Conservation (phyloP, 2,888 invertebrate species). For the Brenthis ino region DNA sequence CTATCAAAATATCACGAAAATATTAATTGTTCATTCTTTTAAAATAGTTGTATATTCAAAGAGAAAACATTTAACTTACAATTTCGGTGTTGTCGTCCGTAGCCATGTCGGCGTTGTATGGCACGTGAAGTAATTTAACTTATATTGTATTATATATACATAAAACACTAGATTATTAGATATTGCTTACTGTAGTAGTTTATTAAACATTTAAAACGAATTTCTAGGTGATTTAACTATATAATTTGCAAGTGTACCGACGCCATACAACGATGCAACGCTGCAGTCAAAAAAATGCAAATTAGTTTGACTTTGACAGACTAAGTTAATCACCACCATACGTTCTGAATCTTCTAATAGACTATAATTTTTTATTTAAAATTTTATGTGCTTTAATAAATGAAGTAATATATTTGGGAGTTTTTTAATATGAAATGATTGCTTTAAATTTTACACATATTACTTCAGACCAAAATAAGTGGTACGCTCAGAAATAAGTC, state of each 20-base stretch:
- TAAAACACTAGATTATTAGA: background rate
- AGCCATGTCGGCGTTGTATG: conserved; percentile 35
- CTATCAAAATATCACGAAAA: conserved; percentile 62
- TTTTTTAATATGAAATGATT: no score
- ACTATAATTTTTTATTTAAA: no score
- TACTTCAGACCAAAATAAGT: no score
- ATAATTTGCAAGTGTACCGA: background rate
- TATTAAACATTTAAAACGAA: background rate
- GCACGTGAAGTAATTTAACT: conserved; percentile 1
- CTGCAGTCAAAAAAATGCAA: conserved; percentile 11
- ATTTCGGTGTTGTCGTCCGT: conserved; percentile 60
- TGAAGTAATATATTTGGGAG: no score
- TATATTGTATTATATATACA: background rate
- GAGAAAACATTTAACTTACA: conserved; percentile 48
- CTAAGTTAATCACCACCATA: background rate
- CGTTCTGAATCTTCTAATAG: no score
- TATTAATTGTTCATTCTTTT: background rate
- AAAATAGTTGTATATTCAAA: background rate
- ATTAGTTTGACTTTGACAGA: conserved; percentile 2
- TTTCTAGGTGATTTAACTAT: background rate
- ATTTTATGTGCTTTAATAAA: no score
- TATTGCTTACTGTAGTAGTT: background rate
- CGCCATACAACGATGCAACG: background rate
- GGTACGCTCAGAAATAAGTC: no score
- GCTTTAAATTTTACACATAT: no score